Evolutionary conservation across 2,888 invertebrate genomes (phyloP), one percentile per base, ranked within the genome.

Genomic region (Cyclophora punctaria): DNA sequence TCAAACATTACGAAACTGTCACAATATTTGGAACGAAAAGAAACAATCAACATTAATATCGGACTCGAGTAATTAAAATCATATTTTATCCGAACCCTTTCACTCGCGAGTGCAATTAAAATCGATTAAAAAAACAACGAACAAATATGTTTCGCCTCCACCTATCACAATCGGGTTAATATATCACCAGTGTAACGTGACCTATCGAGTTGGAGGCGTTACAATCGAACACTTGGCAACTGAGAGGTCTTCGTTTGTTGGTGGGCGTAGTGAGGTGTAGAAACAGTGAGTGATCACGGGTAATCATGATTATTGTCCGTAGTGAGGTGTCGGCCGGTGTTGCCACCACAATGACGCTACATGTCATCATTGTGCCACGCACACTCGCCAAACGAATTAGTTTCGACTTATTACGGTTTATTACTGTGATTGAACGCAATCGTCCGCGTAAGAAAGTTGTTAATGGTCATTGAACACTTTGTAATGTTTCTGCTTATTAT

Each of bases 271-370:
- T 44, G 57, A 71, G 65, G 74, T 74, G 72, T 67, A 63, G 73
- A 75, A 73, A 70, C 71, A 68, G 67, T 73, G 75, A 76, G 64
- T 71, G 67, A 75, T 75, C 71, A 69, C 67, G 58, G 56, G 71
- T 67, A 73, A 73, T 75, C 67, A 75, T 66, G 66, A 69, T 58
- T 66, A 69, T 66, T 56, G 60, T 54, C 56, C 53, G 51, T 5
- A 51, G 51, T 55, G 50, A 54, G 51, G 60, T 37, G 37, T 61
- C 63, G 63, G 61, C 61, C 58, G 53, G 48, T 44, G 49, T 56
- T 51, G 46, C 52, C 48, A 48, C 52, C 44, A 50, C 51, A 44
- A 44, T 34, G 59, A 59, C 62, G 56, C 56, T 47, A 58, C 63
- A 66, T 59, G 59, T 67, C 67, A 70, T 66, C 57, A 71, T 76